A percentile compares a stretch with the other conserved stretches of the same genome.
Conservation (phyloP, 1,140 invertebrate species). For the Drosophila bocqueti region DNA sequence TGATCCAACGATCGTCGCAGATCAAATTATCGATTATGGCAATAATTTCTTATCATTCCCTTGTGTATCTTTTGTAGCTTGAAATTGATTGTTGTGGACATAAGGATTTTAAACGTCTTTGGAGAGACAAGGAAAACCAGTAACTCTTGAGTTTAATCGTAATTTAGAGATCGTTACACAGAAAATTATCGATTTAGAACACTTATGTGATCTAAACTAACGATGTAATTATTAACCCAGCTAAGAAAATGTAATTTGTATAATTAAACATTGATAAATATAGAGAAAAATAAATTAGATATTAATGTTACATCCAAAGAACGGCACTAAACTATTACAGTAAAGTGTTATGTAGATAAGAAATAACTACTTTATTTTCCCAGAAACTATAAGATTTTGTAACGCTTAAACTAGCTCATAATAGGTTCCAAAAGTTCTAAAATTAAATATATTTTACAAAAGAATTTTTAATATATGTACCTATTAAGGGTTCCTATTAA, state of each 20-base stretch:
- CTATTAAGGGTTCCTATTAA: not conserved
- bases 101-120: not conserved
- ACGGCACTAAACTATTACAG: not conserved
- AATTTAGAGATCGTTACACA: not conserved
- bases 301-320: too few relatives aligned
- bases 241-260: not conserved
- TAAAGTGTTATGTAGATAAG: not conserved
- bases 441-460: not conserved
- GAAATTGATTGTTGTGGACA: conserved; percentile 2
- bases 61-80: conserved; percentile 12
- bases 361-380: not conserved
- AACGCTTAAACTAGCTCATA: not conserved
- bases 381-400: not conserved
- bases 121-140: not conserved
- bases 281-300: too few relatives aligned
- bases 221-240: not conserved
- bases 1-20: conserved; percentile 38
- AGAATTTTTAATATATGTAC: not conserved
- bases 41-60: conserved; percentile 32
- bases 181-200: not conserved
- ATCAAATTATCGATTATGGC: conserved; percentile 46
- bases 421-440: not conserved
- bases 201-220: not conserved
- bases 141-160: not conserved
- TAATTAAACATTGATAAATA: not conserved